Conservation (phyloP, 2,888 invertebrate species). For the Notocelia uddmanniana region DNA sequence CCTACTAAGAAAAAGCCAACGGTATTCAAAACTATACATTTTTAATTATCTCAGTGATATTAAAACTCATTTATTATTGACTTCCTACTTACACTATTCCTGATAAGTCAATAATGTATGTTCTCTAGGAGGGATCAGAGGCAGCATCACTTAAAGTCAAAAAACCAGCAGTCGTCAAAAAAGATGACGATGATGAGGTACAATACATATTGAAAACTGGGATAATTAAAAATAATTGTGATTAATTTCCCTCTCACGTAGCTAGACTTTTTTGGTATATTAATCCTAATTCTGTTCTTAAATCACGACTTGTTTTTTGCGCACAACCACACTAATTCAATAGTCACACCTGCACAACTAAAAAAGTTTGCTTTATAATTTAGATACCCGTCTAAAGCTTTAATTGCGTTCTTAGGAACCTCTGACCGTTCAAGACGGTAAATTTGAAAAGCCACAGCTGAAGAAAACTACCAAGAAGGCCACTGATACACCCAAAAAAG, state of each 20-base stretch:
- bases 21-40: conserved; percentile 67
- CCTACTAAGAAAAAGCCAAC: conserved; percentile 81
- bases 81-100: not conserved
- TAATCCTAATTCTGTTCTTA: conserved; percentile 46
- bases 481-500: conserved; percentile 73
- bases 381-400: conserved; percentile 65
- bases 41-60: conserved; percentile 72
- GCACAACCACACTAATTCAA: conserved; percentile 68
- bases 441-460: conserved; percentile 80
- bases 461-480: conserved; percentile 80
- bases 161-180: conserved; percentile 80
- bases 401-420: conserved; percentile 78
- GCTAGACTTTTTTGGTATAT: conserved; percentile 58
- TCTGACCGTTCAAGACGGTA: conserved; percentile 78
- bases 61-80: conserved; percentile 18
- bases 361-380: conserved; percentile 58
- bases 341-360: conserved; percentile 60
- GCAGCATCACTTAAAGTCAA: conserved; percentile 81
- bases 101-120: conserved; percentile 44
- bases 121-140: conserved; percentile 77
- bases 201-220: conserved; percentile 61
- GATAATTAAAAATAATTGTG: conserved; percentile 66
- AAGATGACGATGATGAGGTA: conserved; percentile 77
- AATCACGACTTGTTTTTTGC: conserved; percentile 53
- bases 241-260: conserved; percentile 60